Evolutionary conservation across 2,888 invertebrate genomes (phyloP), one percentile per base, ranked within the genome.

Genomic region (Ochropleura plecta): DNA sequence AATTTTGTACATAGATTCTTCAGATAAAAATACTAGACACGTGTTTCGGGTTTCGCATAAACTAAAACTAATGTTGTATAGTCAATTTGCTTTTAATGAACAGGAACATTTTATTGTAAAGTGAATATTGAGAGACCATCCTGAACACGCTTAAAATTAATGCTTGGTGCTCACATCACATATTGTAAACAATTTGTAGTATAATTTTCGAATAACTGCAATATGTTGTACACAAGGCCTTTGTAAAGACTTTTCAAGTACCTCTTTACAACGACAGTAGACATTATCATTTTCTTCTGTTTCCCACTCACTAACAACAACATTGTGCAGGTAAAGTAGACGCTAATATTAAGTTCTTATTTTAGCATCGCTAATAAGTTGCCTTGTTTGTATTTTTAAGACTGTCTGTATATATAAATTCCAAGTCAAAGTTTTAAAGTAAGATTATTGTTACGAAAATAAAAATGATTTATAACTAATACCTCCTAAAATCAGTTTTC

Each of bases 331-430:
- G 12, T 44, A 20, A 55, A 71, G 40, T 55, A 51, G 9, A 66
- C 30, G 30, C 60, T 30, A 60, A 71, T n/a, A 60, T 55, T 44
- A 48, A 63, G 51, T 67, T 9, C 67, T 73, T 67, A 66, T 66
- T 78, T 78, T 49, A 57, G 16, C 10, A 30, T 57, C 20, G 30
- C 51, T 59, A 66, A 49, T 14, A 70, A 30, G 30, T 42, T 16
- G 30, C 5, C 49, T 48, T 4, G 60, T 55, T 79, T 60, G 51
- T 78, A 70, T 70, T 78, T 64, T 78, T 76, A 75, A 40, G 46
- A 55, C 42, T 49, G 20, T 42, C 40, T 73, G 53, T 63, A 20
- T 73, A 62, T 40, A 53, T 20, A 3, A 62, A 49, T 14, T 3
- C 10, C 16, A 20, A 46, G 46, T n/a, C n/a, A 51, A 76, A 60